Evolutionary conservation across 2,797 vertebrate species (phyloP).

Genomic region (Gambelia wislizenii): DNA sequence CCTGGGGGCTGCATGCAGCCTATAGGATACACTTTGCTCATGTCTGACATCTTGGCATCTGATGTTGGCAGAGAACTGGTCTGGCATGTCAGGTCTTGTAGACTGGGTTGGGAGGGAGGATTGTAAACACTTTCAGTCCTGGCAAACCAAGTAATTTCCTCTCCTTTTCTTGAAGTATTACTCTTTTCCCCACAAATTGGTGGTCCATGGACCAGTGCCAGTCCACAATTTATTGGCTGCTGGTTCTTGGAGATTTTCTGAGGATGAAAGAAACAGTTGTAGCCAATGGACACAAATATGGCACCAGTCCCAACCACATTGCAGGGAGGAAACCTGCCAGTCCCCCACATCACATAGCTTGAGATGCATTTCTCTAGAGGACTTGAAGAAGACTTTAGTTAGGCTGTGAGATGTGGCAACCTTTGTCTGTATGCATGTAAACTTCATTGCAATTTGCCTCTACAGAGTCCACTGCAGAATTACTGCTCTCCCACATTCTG

Average conservation of each 20-base stretch:
- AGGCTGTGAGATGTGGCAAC: neutral
- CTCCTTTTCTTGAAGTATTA: neutral
- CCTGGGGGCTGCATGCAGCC: no score
- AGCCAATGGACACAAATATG: no score
- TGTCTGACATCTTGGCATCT: neutral
- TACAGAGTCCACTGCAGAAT: neutral
- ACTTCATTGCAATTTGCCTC: conserved; percentile 24
- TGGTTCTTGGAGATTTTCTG: no score
- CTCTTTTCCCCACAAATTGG: neutral
- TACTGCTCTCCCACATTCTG: conserved; percentile 71
- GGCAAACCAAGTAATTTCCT: neutral
- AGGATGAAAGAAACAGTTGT: no score
- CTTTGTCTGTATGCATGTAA: conserved; percentile 40
- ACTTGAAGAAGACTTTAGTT: neutral
- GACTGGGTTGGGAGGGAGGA: neutral
- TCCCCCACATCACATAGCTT: no score
- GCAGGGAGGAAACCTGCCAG: no score
- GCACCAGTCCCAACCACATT: no score
- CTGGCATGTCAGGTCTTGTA: neutral
- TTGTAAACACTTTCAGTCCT: neutral
- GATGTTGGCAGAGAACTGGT: no score
- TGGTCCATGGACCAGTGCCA: no score
- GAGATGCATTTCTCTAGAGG: no score
- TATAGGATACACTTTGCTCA: no score
- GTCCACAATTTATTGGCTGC: no score